phyloP scores from a whole-genome alignment of 2,113 vertebrate genomes.

The Butastur rufipennis region DNA sequence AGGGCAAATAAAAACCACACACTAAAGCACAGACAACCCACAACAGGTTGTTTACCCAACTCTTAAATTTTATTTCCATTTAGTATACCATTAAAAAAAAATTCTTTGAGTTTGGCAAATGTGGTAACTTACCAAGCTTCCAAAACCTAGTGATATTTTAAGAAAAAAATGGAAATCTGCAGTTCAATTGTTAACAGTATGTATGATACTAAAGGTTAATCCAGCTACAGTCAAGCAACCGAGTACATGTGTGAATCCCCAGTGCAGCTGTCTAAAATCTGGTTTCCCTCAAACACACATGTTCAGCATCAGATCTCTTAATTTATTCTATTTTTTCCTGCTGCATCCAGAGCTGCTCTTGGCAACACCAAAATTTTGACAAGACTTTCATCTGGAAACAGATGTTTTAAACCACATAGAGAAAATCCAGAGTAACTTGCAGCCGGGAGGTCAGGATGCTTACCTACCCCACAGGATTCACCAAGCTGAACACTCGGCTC shows the following conservation, averaged over 20 bases:
- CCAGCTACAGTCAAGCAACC: background rate
- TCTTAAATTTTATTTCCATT: background rate
- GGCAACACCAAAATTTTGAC: background rate
- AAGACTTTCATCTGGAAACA: background rate
- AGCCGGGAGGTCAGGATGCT: background rate
- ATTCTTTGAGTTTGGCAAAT: background rate
- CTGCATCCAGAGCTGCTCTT: background rate
- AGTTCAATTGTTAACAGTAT: background rate
- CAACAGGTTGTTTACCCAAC: background rate
- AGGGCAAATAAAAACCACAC: background rate
- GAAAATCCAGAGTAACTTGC: background rate
- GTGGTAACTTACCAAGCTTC: background rate
- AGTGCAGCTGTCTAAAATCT: background rate
- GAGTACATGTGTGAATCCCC: rapidly evolving
- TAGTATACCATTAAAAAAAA: background rate
- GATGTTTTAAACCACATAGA: background rate
- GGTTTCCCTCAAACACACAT: background rate
- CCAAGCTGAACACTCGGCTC: background rate
- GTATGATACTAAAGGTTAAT: background rate
- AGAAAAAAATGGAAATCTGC: background rate
- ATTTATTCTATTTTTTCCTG: background rate
- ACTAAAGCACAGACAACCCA: background rate
- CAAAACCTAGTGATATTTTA: background rate
- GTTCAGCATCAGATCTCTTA: background rate
- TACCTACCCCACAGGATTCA: background rate